Evolutionary conservation across 2,113 vertebrate species (phyloP).

Genomic region (Orcinus orca): DNA sequence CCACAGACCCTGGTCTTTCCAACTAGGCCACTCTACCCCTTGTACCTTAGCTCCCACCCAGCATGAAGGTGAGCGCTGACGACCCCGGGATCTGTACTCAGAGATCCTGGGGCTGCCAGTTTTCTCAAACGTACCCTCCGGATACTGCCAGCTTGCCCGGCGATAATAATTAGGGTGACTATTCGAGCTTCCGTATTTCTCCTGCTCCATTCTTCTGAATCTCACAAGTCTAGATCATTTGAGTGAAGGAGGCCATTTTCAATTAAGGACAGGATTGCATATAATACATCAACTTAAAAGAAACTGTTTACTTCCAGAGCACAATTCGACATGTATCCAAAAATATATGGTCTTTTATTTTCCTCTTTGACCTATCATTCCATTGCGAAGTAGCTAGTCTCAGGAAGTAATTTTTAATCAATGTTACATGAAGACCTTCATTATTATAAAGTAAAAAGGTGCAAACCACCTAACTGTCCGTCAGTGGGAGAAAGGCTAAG

Average conservation of each 20-base stretch:
- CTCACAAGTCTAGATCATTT: background rate
- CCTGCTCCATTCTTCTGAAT: background rate
- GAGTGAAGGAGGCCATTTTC: background rate
- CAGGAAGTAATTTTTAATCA: slow-evolving; percentile 17
- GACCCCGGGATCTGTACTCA: rapidly evolving
- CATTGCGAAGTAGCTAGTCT: slow-evolving; percentile 8
- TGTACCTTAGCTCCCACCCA: background rate
- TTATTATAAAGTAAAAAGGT: slow-evolving; percentile 15
- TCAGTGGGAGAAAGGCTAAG: background rate
- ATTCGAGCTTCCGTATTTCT: background rate
- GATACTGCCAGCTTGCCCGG: background rate
- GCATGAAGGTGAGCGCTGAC: background rate
- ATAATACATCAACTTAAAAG: background rate
- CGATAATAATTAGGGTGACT: rapidly evolving
- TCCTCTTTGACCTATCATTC: background rate
- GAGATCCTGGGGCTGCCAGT: background rate
- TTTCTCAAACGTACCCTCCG: background rate
- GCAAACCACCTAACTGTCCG: background rate
- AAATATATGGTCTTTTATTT: background rate
- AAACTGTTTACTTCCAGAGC: background rate
- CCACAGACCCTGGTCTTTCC: background rate
- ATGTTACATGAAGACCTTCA: background rate
- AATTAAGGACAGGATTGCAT: background rate
- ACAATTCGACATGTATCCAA: background rate
- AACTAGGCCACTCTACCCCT: rapidly evolving